These are phyloP conservation scores for Dinothrombium tinctorium DNA, from an alignment of 1,140 invertebrate genomes.

Conservation along the genomic window DNA sequence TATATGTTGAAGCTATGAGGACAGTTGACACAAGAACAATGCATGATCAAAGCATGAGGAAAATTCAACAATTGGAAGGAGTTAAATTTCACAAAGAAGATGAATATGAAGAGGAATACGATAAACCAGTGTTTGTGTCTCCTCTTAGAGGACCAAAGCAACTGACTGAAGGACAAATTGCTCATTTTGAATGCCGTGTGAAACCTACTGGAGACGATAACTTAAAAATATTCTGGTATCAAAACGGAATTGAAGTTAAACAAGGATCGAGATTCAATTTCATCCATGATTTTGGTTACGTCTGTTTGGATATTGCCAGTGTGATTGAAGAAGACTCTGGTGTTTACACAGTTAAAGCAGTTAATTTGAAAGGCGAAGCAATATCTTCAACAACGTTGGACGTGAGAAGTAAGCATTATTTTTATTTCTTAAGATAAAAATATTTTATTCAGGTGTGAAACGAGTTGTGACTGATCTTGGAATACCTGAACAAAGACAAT, in stretches of 20 bases:
- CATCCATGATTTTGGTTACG: slow-evolving; percentile 40
- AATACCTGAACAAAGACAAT: too few relatives aligned
- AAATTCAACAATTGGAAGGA: slow-evolving; percentile 79
- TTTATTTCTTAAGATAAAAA: too few relatives aligned
- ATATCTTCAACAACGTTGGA: slow-evolving; percentile 61
- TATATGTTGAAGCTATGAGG: background rate
- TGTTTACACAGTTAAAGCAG: slow-evolving; percentile 25
- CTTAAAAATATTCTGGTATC: slow-evolving; percentile 85
- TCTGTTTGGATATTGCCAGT: slow-evolving; percentile 29
- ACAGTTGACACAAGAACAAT: slow-evolving; percentile 23
- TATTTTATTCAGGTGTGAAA: too few relatives aligned
- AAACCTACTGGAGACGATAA: slow-evolving; percentile 83
- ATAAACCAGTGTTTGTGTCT: background rate
- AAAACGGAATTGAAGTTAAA: too few relatives aligned
- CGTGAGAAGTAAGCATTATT: slow-evolving; percentile 41
- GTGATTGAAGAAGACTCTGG: slow-evolving; percentile 25
- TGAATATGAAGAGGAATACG: background rate
- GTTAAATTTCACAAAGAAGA: too few relatives aligned
- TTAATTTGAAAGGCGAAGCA: slow-evolving; percentile 28
- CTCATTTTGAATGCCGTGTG: slow-evolving; percentile 85
- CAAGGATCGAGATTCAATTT: slow-evolving; percentile 65
- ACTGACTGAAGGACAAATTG: slow-evolving; percentile 57
- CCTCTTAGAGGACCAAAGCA: background rate
- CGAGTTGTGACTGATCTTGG: too few relatives aligned
- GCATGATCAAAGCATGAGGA: slow-evolving; percentile 76